Evolutionary conservation across 2,113 vertebrate genomes (phyloP), one percentile per base, ranked within the genome.

Genomic region (Sceloporus undulatus): DNA sequence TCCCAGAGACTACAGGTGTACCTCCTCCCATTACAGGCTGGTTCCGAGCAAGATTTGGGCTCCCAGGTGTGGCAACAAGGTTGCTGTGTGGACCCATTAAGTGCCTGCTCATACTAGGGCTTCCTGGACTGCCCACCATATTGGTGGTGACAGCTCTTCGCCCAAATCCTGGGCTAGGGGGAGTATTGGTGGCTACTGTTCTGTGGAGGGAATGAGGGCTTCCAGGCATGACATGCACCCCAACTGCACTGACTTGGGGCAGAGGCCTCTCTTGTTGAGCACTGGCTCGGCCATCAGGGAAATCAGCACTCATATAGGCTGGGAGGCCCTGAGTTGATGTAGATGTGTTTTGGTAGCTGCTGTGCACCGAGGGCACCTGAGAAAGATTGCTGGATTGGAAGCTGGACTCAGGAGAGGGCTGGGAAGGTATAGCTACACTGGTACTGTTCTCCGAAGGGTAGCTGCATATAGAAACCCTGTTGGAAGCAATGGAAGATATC

Each of bases 31-130:
- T 80, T 0, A 0, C 2, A 0, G 79, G 81, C 90, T 95, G 96
- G 87, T 99, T 98, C 14, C 98, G 97, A 82, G 97, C 95, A 89
- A 98, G 93, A 86, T 96, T 97, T 10, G 98, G 98, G 90, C 98
- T 99, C 59, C 98, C 97, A 0, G 98, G 98, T 9, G 97, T 94
- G 59, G 84, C 90, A 52, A 86, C 90, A 71, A 93, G 85, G 77
- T 77, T 95, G 88, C 92, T 5, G 0, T 96, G 93, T 73, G 88
- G 86, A 80, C 87, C 66, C 75, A 89, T 34, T 27, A 94, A 23
- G 0, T 96, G 95, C 38, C 95, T 94, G 90, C 90, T 89, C 89
- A 95, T 77, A 66, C 93, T 89, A 0, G 94, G 94, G 92, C 95
- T 96, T 70, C 93, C 91, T 0, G 95, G 96, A 80, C 94, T 10